Base-by-base conservation (phyloP, 1,140 invertebrate genomes). In the Acromyrmex heyeri region DNA sequence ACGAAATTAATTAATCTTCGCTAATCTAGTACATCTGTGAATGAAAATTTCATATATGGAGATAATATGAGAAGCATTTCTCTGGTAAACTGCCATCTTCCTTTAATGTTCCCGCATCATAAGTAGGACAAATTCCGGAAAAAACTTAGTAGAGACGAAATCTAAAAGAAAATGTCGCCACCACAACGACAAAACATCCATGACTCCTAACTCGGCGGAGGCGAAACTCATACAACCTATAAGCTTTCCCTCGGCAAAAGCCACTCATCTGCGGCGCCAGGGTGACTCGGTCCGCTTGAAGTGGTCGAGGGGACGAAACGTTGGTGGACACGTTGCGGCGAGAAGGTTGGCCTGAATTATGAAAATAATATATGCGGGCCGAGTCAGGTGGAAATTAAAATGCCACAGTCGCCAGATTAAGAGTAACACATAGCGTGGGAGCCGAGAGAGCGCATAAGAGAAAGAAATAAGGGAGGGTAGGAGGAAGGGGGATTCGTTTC, bases 401-500 rank as follows among this genome's bases (percentile, higher is more conserved):
- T 90, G 88, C 90, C 90, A 91, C 86, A 65, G 86, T 62, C 77
- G 81, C 69, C 85, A 70, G 78, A 92, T 93, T 92, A 88, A 79
- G 86, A 89, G 87, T 92, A 90, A 91, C 81, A 62, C 86, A 77
- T 85, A 86, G 92, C 91, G 91, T 92, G 91, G 88, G 91, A 93
- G 91, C 83, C 62, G n/a, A 18, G 38, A 69, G 30, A 55, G 61
- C 34, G 82, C n/a, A 38, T 34, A 55, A 55, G 61, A 44, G 55
- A 70, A 55, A 62, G 34, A 81, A 48, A 83, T 7, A 50, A 38
- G 67, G 16, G 30, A 48, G n/a, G 50, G 44, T 50, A 34, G 72
- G 44, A 78, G 75, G 38, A 72, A 69, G 67, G 73, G 34, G 27
- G 65, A 44, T 38, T 6, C 24, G 34, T 50, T 38, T 64, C 59